phyloP scores from a whole-genome alignment of 2,888 invertebrate genomes.

The Latrodectus hesperus region DNA sequence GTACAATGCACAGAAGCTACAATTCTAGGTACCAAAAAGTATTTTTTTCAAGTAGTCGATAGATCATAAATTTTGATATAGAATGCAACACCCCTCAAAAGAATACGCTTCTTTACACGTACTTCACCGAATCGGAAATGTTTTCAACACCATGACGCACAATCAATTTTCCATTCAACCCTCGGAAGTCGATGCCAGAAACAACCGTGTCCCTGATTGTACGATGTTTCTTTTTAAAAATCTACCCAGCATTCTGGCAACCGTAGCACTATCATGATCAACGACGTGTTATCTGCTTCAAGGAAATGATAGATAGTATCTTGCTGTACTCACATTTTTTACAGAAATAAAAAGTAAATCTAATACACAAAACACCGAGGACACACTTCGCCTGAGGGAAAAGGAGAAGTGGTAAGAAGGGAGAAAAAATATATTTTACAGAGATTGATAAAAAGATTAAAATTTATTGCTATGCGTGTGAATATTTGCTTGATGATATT shows the following conservation, averaged over 20 bases:
- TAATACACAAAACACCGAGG: too few species aligned
- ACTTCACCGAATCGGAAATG: conserved; percentile 15
- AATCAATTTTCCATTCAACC: conserved; percentile 48
- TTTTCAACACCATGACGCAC: conserved; percentile 4
- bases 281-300: conserved; percentile 27
- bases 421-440: too few species aligned
- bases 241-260: conserved; percentile 8
- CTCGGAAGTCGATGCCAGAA: conserved; percentile 31
- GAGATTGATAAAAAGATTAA: too few species aligned
- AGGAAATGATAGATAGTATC: conserved; percentile 41
- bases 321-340: neutral
- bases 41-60: too few species aligned
- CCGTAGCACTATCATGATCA: conserved; percentile 45
- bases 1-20: too few species aligned
- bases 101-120: neutral
- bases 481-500: too few species aligned
- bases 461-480: too few species aligned
- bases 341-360: too few species aligned
- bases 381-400: too few species aligned
- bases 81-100: neutral
- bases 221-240: conserved; percentile 16
- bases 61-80: conserved; percentile 10
- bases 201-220: conserved; percentile 38
- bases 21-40: too few species aligned
- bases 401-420: too few species aligned